Conservation (phyloP, 2,797 vertebrate species). For the Melanotaenia trifasciata region DNA sequence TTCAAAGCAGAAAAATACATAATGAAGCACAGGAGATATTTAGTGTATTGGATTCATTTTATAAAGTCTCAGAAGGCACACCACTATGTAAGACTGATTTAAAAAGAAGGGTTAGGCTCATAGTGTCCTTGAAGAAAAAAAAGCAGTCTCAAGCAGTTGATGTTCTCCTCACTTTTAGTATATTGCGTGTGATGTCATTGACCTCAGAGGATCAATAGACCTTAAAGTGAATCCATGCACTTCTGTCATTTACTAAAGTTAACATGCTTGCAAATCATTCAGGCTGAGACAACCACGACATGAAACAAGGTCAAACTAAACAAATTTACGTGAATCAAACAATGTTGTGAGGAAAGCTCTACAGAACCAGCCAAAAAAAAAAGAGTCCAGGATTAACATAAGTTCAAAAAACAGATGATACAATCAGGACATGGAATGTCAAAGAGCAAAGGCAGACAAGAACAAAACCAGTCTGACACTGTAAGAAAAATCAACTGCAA, state of each 20-base stretch:
- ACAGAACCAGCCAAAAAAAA: background rate
- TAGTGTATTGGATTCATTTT: background rate
- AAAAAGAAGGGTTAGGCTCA: background rate
- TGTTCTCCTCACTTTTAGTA: background rate
- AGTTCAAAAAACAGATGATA: background rate
- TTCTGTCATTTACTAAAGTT: background rate
- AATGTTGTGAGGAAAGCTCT: too few species aligned
- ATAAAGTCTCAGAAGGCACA: background rate
- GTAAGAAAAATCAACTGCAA: background rate
- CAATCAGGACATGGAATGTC: background rate
- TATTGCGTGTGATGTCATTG: background rate
- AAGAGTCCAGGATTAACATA: background rate
- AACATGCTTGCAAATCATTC: background rate
- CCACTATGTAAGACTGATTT: background rate
- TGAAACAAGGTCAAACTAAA: background rate
- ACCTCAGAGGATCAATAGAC: background rate
- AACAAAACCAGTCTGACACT: background rate
- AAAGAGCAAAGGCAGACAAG: background rate
- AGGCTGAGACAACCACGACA: background rate
- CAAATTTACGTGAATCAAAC: background rate
- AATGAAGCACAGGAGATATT: background rate
- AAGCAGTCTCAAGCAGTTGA: background rate
- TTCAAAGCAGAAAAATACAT: background rate
- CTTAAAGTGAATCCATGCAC: background rate
- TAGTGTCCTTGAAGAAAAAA: background rate